Evolutionary conservation across 2,888 invertebrate species (phyloP), one percentile per base, ranked within the genome.

Genomic region (Standfussiana lucernea): DNA sequence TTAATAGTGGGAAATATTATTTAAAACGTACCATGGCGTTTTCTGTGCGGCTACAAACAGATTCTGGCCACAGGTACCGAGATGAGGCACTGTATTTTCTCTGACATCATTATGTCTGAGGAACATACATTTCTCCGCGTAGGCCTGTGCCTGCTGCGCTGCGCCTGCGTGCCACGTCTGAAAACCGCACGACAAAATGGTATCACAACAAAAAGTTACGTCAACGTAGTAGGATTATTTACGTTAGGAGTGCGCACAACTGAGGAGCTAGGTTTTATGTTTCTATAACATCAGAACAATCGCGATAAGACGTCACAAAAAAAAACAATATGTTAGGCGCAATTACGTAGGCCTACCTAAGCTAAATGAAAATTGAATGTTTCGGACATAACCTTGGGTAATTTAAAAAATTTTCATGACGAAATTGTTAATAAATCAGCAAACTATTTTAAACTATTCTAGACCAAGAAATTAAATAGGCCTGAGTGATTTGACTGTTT

Each of bases 11-110:
- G 28, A 64, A 64, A 40, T 40, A 40, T 40, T 40, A 72, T 66
- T 75, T 32, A 71, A 59, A 56, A 71, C 82, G 95, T 95, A 98
- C 98, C 98, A 98, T 47, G 98, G 98, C 40, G 98, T 98, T 94
- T 98, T 97, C 85, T 98, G 97, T 4, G 98, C 97, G n/a, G 98
- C 97, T 42, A 98, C 98, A 92, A 98, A 98, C 79, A 98, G 97
- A 93, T 98, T 98, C 93, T 98, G 98, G 4, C 98, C 98, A 91
- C 98, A 98, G 45, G 97, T 95, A 47, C 98, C 98, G 84, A 97
- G 97, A 79, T 97, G 95, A 28, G 98, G 97, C 47, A 98, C 97
- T 79, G 97, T 97, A 79, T 98, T 97, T 77, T 98, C 98, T 37
- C 97, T 96, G 1, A 97, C 95, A 87, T 97, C 97, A 90, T 98